phyloP scores from a whole-genome alignment of 1,140 invertebrate species.

The Marisa cornuarietis region DNA sequence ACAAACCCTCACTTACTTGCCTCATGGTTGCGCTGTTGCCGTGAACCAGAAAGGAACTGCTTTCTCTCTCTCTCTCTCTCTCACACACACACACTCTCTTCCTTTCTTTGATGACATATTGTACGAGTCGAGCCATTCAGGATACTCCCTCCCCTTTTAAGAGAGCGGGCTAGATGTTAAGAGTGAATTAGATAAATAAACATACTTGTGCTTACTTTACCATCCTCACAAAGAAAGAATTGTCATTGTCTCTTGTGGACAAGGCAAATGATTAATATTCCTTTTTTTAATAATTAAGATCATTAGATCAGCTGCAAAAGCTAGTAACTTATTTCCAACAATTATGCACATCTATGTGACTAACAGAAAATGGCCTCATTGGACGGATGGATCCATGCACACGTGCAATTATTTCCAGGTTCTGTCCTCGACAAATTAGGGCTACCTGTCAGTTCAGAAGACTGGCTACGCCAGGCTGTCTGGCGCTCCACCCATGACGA shows the following conservation, averaged over 20 bases:
- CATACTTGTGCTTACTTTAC: background rate
- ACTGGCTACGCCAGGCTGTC: constrained; percentile 42
- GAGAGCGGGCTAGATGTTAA: no score
- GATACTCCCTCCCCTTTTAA: no score
- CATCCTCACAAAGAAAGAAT: background rate
- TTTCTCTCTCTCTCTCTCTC: no score
- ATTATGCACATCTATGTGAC: background rate
- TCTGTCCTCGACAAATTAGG: constrained; percentile 40
- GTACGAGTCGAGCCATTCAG: no score
- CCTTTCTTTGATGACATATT: no score
- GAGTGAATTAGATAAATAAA: background rate
- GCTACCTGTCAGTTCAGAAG: constrained; percentile 43
- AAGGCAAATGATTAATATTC: background rate
- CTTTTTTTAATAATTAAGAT: background rate
- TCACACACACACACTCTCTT: no score
- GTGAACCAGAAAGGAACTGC: no score
- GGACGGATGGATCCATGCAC: no score
- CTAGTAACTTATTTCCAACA: background rate
- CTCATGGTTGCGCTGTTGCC: no score
- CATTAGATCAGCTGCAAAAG: no score
- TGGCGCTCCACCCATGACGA: constrained; percentile 1
- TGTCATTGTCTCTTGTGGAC: background rate
- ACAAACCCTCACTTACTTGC: no score
- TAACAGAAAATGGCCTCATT: no score
- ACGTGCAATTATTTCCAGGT: constrained; percentile 27